Evolutionary conservation across 2,113 vertebrate genomes (phyloP), one percentile per base, ranked within the genome.

Genomic region (Scortum barcoo): DNA sequence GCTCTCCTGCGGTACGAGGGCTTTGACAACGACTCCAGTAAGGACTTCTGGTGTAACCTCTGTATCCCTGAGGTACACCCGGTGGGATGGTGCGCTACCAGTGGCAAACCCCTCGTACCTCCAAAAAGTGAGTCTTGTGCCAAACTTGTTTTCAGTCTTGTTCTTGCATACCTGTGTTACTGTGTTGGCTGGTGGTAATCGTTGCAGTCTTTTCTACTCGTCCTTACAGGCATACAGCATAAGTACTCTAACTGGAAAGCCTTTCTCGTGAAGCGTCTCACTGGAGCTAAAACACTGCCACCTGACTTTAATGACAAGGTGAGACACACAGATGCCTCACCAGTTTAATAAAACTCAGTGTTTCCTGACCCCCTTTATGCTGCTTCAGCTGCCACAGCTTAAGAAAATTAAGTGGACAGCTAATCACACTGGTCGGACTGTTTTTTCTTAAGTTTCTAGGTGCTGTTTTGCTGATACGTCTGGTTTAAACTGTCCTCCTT

Each of bases 231-330:
- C 87, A 98, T 99, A 95, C 98, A 99, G 88, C 97, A 98, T 93
- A 99, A 98, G 91, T 98, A 96, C 92, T 96, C 97, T 85, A 99
- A 99, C 97, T 99, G 98, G 98, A 99, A 99, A 96, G 95, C 95
- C 82, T 97, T 99, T 96, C 96, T 99, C 84, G 97, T 99, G 92
- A 99, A 99, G 95, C 96, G 98, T 95, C 97, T 99, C 90, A 99
- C 98, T 94, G 98, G 98, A 96, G 96, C 97, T 93, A 99, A 99
- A 97, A 99, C 98, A 83, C 96, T 99, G 95, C 98, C 98, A 80
- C 95, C 96, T 72, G 97, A 99, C 92, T 99, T 99, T 91, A 95
- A 96, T 91, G 89, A 96, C 92, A 99, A 96, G 98, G 98, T 99
- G 94, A 96, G 92, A 26, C 24, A 61, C 36, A 62, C 26, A 30